These are phyloP conservation scores for Coenobita brevimanus DNA, from an alignment of 1,140 invertebrate genomes.

Conservation along the genomic window DNA sequence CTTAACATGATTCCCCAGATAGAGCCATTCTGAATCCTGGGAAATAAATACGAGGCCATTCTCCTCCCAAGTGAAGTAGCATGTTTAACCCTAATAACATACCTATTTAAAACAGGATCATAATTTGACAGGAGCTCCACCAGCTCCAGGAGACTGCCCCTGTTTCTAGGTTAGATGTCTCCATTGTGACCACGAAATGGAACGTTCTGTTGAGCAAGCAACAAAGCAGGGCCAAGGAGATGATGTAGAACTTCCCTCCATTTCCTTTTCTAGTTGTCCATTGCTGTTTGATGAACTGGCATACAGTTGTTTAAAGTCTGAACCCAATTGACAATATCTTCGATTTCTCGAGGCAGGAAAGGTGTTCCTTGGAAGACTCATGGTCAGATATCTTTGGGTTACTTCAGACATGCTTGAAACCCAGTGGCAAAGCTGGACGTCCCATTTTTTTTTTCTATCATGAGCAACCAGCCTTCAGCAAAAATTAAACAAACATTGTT, in stretches of 20 bases:
- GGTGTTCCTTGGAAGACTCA: not conserved
- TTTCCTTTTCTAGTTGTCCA: not conserved
- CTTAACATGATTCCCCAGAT: too few relatives aligned
- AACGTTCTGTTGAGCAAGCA: slow-evolving; percentile 10
- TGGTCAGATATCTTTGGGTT: too few relatives aligned
- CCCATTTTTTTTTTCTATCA: not conserved
- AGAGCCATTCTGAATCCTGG: too few relatives aligned
- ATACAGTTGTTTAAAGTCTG: not conserved
- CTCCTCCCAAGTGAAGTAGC: not conserved
- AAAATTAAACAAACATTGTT: not conserved
- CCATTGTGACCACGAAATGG: not conserved
- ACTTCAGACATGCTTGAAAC: too few relatives aligned
- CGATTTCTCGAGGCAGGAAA: not conserved
- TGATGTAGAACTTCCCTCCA: not conserved
- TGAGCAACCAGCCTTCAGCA: not conserved
- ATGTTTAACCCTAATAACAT: slow-evolving; percentile 24
- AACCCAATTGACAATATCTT: not conserved
- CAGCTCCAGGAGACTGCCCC: not conserved
- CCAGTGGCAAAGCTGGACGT: too few relatives aligned
- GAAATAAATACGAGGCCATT: not conserved
- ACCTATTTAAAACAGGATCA: slow-evolving; percentile 24
- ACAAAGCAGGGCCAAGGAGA: not conserved
- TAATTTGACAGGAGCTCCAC: slow-evolving; percentile 20
- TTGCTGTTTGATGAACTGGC: not conserved
- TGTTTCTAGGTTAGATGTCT: slow-evolving; percentile 8